Conservation (phyloP, 2,888 invertebrate species). For the Caenorhabditis sinica region DNA sequence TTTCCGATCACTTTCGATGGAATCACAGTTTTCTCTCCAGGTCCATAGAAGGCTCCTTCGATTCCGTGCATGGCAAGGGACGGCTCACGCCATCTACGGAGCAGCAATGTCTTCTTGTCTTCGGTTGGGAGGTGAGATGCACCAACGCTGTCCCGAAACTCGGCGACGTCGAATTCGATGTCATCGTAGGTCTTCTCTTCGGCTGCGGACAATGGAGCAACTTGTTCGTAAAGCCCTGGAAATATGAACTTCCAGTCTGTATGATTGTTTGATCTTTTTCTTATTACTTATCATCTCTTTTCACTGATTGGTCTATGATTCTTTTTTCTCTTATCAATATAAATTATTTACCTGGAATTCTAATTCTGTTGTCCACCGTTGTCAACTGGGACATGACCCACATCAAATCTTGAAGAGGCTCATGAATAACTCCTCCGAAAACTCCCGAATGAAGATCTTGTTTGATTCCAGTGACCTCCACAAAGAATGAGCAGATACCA, state of each 20-base stretch:
- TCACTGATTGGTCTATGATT: constrained; percentile 42
- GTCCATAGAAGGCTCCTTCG: constrained; percentile 94
- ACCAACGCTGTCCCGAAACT: constrained; percentile 72
- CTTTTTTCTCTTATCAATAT: constrained; percentile 26
- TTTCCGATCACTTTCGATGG: constrained; percentile 88
- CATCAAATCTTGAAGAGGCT: constrained; percentile 94
- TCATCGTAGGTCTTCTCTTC: constrained; percentile 88
- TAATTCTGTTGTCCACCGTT: constrained; percentile 88
- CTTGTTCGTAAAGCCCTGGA: constrained; percentile 88
- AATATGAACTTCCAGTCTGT: too few species aligned
- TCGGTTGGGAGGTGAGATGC: constrained; percentile 70
- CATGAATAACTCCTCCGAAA: constrained; percentile 94
- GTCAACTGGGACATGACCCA: constrained; percentile 91
- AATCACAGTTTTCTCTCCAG: constrained; percentile 91
- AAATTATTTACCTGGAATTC: constrained; percentile 86
- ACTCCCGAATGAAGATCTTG: constrained; percentile 97
- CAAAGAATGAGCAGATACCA: constrained; percentile 90
- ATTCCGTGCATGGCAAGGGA: constrained; percentile 94
- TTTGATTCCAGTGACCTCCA: constrained; percentile 89
- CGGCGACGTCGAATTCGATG: constrained; percentile 91
- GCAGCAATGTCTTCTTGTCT: constrained; percentile 72
- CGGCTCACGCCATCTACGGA: constrained; percentile 73
- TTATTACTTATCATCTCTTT: constrained; percentile 15
- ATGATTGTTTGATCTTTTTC: constrained; percentile 54
- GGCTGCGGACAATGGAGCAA: constrained; percentile 86